phyloP scores from a whole-genome alignment of 2,113 vertebrate species.

The Grammomys surdaster region DNA sequence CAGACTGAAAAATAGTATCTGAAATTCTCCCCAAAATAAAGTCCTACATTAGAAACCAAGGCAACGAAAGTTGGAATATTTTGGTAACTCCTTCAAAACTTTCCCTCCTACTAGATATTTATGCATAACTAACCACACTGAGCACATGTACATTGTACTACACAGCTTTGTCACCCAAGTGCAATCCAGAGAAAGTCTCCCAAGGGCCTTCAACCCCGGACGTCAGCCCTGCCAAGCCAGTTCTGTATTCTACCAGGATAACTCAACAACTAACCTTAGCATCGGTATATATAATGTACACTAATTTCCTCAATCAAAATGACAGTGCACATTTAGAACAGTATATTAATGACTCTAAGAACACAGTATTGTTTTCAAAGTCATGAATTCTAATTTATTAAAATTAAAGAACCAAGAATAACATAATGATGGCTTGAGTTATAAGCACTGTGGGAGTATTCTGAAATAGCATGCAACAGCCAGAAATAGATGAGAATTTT shows the following conservation, averaged over 20 bases:
- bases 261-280: slow-evolving; percentile 41
- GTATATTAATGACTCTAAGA: background rate
- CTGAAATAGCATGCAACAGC: background rate
- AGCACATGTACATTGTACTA: background rate
- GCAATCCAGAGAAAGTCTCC: background rate
- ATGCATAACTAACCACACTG: slow-evolving; percentile 22
- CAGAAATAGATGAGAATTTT: slow-evolving; percentile 36
- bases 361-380: background rate
- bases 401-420: slow-evolving; percentile 36
- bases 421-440: background rate
- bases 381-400: slow-evolving; percentile 35
- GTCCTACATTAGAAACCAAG: background rate
- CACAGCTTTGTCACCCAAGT: background rate
- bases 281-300: background rate
- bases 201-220: background rate
- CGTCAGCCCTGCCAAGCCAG: background rate
- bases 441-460: slow-evolving; percentile 24
- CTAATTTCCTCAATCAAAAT: slow-evolving; percentile 53
- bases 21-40: slow-evolving; percentile 37
- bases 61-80: background rate
- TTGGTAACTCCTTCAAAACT: background rate
- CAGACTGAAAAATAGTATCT: slow-evolving; percentile 22
- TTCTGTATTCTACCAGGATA: background rate
- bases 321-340: background rate
- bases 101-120: slow-evolving; percentile 9